Base-by-base conservation (phyloP, 2,888 invertebrate species). In the Herminia tarsipennalis region DNA sequence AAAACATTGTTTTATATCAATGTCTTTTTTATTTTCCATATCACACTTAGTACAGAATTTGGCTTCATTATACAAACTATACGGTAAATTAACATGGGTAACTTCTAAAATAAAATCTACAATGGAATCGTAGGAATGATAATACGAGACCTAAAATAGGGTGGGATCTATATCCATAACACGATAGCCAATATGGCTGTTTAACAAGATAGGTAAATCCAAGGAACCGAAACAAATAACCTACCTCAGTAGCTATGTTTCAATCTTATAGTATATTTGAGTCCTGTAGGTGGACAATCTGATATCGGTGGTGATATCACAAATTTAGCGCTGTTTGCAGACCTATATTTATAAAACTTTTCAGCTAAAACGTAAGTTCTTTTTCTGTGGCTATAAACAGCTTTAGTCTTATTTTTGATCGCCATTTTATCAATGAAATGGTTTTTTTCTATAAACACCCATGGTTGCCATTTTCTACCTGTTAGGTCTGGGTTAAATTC, bases 381-480 rank as follows among this genome's bases (percentile, higher is more conserved):
- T 67, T 84, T 88, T 54, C 88, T 81, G 45, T 88, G 79, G 54
- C 70, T 90, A 53, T 77, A 91, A 25, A 89, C 67, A 45, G 91
- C 91, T 65, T 76, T 83, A 2, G 71, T 78, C 68, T 89, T 88
- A 21, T 83, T 88, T 59, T 68, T 85, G 2, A 75, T 55, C 18
- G 86, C 86, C 92, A 92, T 92, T 75, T 84, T 86, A 56, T 92
- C 92, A 54, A 92, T 82, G 50, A 89, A 86, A 58, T 65, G 58
- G 66, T 83, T 85, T 76, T 86, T 90, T 52, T 89, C 89, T 47
- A 92, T 64, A 60, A 87, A 89, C 10, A 92, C 92, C 88, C 89
- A 91, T 0, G 92, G 92, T 69, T 92, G 92, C 92, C 92, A 92
- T 60, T 91, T 92, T 45, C 86, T 82, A 3, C 92, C 92, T 1